These are phyloP conservation scores for Eclectus roratus DNA, from an alignment of 2,113 vertebrate genomes.

Conservation along the genomic window DNA sequence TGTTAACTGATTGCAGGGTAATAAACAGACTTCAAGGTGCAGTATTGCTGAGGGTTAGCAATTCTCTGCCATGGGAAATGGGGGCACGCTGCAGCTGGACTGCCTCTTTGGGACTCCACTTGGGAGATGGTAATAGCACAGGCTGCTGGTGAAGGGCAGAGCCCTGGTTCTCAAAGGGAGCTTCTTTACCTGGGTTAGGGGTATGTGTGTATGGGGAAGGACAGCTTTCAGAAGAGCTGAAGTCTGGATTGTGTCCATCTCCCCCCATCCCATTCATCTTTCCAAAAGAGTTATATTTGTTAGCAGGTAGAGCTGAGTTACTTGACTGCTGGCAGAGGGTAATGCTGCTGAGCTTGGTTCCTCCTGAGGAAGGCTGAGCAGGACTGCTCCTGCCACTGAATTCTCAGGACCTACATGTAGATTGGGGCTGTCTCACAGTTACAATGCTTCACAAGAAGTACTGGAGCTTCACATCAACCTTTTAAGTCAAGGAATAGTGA, in stretches of 20 bases:
- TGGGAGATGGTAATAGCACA: background rate
- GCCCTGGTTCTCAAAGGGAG: background rate
- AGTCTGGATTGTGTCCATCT: background rate
- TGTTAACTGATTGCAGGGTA: background rate
- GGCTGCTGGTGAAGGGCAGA: background rate
- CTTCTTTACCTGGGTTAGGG: background rate
- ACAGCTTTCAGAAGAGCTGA: background rate
- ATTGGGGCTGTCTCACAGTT: background rate
- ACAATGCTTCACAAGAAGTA: background rate
- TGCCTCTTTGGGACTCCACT: background rate
- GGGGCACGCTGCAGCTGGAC: fast-evolving
- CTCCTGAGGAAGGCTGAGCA: background rate
- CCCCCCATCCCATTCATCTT: background rate
- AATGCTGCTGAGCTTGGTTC: background rate
- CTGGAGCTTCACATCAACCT: background rate
- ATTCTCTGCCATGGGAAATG: background rate
- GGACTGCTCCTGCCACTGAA: background rate
- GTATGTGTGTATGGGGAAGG: background rate
- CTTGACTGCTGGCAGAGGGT: background rate
- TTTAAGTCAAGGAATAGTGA: background rate
- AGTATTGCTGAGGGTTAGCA: background rate
- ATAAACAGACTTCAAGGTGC: background rate
- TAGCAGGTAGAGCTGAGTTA: background rate
- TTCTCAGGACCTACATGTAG: background rate
- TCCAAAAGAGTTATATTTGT: background rate